Evolutionary conservation across 1,140 invertebrate species (phyloP).

Genomic region (Anthonomus grandis): DNA sequence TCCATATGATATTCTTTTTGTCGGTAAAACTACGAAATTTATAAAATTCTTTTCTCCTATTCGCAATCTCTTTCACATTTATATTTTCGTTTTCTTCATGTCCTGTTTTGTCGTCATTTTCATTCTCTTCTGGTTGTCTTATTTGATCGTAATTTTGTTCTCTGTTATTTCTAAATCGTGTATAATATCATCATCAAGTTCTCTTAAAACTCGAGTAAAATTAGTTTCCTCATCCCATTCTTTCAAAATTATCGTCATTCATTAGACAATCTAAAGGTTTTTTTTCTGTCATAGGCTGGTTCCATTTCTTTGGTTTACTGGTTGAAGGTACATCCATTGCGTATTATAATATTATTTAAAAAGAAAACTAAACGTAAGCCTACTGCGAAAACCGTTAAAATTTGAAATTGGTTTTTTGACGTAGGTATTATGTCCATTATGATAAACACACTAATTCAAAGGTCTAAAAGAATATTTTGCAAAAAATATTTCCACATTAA

Average conservation of each 20-base stretch:
- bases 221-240: not conserved
- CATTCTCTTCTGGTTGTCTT: too few relatives aligned
- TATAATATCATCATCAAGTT: not conserved
- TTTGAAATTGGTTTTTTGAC: too few relatives aligned
- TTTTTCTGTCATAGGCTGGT: not conserved
- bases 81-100: too few relatives aligned
- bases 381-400: not conserved
- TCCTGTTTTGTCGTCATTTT: not conserved
- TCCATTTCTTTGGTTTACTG: not conserved
- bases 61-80: not conserved
- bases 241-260: not conserved
- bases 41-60: not conserved
- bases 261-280: not conserved
- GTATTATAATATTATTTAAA: too few relatives aligned
- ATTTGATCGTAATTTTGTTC: not conserved
- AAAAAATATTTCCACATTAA: too few relatives aligned
- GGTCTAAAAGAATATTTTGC: too few relatives aligned
- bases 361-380: not conserved
- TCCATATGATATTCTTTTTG: not conserved
- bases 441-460: not conserved
- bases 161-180: not conserved
- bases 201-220: not conserved
- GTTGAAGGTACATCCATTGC: too few relatives aligned
- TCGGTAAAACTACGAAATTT: not conserved
- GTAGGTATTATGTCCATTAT: not conserved